Base-by-base conservation (phyloP, 2,888 invertebrate species). In the Cerceris rybyensis region DNA sequence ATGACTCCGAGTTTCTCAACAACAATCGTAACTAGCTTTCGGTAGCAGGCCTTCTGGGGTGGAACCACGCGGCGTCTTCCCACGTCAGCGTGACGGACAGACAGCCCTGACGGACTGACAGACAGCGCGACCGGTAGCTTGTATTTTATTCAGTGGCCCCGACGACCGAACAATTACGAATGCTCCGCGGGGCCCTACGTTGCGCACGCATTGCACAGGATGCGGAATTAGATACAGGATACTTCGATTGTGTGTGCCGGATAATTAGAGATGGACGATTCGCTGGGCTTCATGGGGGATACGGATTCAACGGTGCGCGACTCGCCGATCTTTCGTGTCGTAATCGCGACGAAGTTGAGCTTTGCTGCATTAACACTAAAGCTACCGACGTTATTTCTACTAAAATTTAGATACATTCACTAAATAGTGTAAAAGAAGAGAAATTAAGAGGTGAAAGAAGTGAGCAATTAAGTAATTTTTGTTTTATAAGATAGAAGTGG, bases 41-140 rank as follows among this genome's bases (percentile, higher is more conserved):
- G 91, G 89, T 87, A 86, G 88, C 85, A 82, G 80, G 77, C 81
- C 85, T 88, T 88, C 87, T 87, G 87, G 86, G 87, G 86, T 86
- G 87, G 85, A 87, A 87, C 86, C 86, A 85, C 86, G 90, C 89
- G 90, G 91, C 91, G 88, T 91, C 92, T 92, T 92, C 92, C 92
- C 92, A 92, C 91, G 92, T 92, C 92, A 92, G 87, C 88, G 88
- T 92, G 92, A 92, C 90, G 90, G 92, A 92, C 92, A 91, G 91
- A 87, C 90, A 87, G 87, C 87, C 84, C 86, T 88, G 90, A 90
- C 88, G 89, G 88, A 88, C 88, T 87, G 88, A 88, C 89, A 88
- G 88, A 87, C 87, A 89, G 88, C 86, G 88, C 88, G 89, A 88
- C 86, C 90, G 90, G 90, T 91, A 91, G 91, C 92, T 90, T 90